These are phyloP conservation scores for Montipora sp. DNA, from an alignment of 64 coral and sea anemone genomes.

Conservation along the genomic window DNA sequence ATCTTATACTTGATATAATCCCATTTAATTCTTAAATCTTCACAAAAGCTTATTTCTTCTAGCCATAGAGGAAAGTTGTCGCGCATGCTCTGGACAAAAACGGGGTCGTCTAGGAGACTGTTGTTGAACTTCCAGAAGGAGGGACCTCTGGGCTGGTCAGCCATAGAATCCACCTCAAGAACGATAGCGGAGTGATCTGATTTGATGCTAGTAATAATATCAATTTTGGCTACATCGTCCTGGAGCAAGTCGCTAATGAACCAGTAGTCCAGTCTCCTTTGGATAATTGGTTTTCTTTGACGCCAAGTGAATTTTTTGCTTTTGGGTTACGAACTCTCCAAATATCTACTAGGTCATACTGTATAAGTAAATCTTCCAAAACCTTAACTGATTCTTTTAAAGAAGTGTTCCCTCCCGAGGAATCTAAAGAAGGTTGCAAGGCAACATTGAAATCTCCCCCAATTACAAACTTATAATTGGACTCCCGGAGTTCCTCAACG, in stretches of 20 bases:
- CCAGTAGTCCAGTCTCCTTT: conserved; percentile 30
- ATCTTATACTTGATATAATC: no score
- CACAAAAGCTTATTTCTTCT: no score
- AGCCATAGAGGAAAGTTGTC: no score
- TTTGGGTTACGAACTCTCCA: conserved; percentile 6
- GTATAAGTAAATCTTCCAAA: background rate
- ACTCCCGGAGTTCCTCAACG: background rate
- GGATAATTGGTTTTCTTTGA: conserved; percentile 34
- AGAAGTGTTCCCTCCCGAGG: background rate
- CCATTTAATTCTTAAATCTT: no score
- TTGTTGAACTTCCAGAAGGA: no score
- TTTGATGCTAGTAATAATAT: background rate
- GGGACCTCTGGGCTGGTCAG: background rate
- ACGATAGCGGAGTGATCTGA: background rate
- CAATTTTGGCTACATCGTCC: background rate
- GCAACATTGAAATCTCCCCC: conserved; percentile 17
- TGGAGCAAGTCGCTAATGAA: background rate
- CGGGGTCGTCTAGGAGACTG: no score
- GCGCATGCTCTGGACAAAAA: no score
- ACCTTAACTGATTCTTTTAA: background rate
- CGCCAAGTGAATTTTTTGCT: conserved; percentile 21
- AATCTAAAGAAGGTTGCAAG: no score
- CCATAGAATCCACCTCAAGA: background rate
- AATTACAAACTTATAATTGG: background rate
- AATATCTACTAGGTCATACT: conserved; percentile 30